A percentile compares a stretch with the other conserved stretches of the same genome.
Conservation (phyloP, 2,113 vertebrate species). For the Lonchura striata region DNA sequence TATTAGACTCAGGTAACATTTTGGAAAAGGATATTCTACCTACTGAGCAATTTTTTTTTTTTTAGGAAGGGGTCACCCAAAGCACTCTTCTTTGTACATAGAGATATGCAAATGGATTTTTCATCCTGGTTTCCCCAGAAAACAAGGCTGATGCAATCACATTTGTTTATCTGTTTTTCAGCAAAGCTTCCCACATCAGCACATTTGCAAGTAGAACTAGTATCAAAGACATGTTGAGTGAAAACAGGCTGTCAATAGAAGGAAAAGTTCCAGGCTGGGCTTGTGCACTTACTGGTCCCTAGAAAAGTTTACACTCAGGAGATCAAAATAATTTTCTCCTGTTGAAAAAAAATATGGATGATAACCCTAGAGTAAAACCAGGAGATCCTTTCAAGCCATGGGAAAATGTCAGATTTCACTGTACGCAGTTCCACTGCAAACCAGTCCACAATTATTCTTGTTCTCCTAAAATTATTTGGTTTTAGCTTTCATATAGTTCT, state of each 20-base stretch:
- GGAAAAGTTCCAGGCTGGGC: not conserved
- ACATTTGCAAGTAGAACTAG: slow-evolving; percentile 9
- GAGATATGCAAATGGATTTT: not conserved
- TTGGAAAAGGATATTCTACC: not conserved
- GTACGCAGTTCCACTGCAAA: not conserved
- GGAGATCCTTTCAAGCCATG: not conserved
- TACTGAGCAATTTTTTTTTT: not conserved
- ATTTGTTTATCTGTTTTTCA: slow-evolving; percentile 18
- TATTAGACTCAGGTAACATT: not conserved
- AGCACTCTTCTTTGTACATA: not conserved
- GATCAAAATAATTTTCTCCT: not conserved
- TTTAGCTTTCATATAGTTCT: not conserved
- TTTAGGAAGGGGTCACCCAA: not conserved
- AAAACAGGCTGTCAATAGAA: not conserved
- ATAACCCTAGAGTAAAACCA: not conserved
- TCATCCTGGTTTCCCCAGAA: not conserved
- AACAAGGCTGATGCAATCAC: not conserved
- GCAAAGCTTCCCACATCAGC: not conserved
- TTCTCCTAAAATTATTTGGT: not conserved
- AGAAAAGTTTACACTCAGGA: not conserved
- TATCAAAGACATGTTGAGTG: not conserved
- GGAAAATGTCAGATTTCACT: not conserved
- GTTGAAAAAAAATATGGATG: not conserved
- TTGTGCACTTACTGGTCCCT: not conserved
- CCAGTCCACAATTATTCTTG: rapidly evolving